Percentiles rank a stretch among this genome's conserved stretches.
phyloP scores from a whole-genome alignment of 2,113 vertebrate genomes.

The Zosterops japonicus region DNA sequence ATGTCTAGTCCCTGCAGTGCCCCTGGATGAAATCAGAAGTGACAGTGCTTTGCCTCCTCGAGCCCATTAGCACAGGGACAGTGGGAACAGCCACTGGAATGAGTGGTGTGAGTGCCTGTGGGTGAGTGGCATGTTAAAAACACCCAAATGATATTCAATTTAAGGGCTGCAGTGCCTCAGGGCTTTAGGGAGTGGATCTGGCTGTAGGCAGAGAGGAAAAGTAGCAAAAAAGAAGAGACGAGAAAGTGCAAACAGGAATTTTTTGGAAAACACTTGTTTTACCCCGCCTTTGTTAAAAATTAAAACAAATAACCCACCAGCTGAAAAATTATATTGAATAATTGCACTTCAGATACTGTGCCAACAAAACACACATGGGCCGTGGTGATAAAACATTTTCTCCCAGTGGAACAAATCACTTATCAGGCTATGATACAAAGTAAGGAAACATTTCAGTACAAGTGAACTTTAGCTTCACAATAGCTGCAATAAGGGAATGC shows the following conservation, averaged over 20 bases:
- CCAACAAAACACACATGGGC: constrained; percentile 61
- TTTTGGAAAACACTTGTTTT: neutral
- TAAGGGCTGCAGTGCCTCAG: neutral
- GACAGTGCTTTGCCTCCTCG: neutral
- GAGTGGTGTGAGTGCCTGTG: neutral
- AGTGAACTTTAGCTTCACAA: constrained; percentile 48
- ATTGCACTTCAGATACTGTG: constrained; percentile 30
- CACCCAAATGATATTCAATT: neutral
- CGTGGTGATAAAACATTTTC: constrained; percentile 53
- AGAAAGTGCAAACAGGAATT: neutral
- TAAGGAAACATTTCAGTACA: constrained; percentile 63
- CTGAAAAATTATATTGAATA: constrained; percentile 63
- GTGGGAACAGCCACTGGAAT: neutral
- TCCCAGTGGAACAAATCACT: constrained; percentile 54
- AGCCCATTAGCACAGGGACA: neutral
- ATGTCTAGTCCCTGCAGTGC: fast-evolving
- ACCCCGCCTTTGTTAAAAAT: constrained; percentile 47
- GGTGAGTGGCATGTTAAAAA: neutral
- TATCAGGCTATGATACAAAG: constrained; percentile 55
- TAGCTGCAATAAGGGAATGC: constrained; percentile 22
- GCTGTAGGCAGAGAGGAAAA: neutral
- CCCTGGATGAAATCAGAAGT: neutral
- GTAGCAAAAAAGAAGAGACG: neutral
- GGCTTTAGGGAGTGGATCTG: neutral
- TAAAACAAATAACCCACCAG: constrained; percentile 44